These are phyloP conservation scores for Calephelis nemesis DNA, from an alignment of 1,140 invertebrate genomes.

Conservation along the genomic window DNA sequence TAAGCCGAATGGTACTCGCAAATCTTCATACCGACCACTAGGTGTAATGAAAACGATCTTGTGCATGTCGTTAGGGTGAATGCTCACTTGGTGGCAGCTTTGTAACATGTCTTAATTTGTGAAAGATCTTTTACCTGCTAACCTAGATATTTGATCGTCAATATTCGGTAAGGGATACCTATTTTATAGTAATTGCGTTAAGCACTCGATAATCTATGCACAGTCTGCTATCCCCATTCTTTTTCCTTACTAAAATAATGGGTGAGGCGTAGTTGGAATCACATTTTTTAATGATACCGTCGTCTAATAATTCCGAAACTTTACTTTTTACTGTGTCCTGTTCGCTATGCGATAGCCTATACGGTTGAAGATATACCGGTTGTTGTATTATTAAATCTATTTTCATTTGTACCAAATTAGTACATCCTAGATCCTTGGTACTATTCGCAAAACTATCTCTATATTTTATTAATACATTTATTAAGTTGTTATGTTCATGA, in stretches of 20 bases:
- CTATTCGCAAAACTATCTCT: too few relatives aligned
- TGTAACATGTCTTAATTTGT: conserved; percentile 56
- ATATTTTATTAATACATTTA: too few relatives aligned
- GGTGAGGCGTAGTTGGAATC: not conserved
- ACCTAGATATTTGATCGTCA: conserved; percentile 39
- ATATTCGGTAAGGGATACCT: conserved; percentile 33
- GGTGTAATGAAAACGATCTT: conserved; percentile 51
- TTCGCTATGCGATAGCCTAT: too few relatives aligned
- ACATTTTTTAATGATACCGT: too few relatives aligned
- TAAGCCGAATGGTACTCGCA: conserved; percentile 45
- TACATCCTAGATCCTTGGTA: too few relatives aligned
- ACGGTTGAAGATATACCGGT: too few relatives aligned
- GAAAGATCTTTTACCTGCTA: conserved; percentile 37
- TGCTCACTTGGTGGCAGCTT: conserved; percentile 73
- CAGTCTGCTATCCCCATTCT: conserved; percentile 32
- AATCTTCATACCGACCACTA: conserved; percentile 51
- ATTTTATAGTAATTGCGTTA: conserved; percentile 50
- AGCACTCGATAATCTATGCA: conserved; percentile 48
- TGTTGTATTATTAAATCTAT: too few relatives aligned
- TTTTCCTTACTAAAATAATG: conserved; percentile 23
- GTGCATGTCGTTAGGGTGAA: conserved; percentile 20
- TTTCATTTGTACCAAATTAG: too few relatives aligned
- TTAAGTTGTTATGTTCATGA: too few relatives aligned
- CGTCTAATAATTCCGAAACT: too few relatives aligned
- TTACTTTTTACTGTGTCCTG: too few relatives aligned